A percentile compares a stretch with the other conserved stretches of the same genome.
These are phyloP conservation scores for Odontomachus brunneus DNA, from an alignment of 1,140 invertebrate genomes.

Conservation along the genomic window DNA sequence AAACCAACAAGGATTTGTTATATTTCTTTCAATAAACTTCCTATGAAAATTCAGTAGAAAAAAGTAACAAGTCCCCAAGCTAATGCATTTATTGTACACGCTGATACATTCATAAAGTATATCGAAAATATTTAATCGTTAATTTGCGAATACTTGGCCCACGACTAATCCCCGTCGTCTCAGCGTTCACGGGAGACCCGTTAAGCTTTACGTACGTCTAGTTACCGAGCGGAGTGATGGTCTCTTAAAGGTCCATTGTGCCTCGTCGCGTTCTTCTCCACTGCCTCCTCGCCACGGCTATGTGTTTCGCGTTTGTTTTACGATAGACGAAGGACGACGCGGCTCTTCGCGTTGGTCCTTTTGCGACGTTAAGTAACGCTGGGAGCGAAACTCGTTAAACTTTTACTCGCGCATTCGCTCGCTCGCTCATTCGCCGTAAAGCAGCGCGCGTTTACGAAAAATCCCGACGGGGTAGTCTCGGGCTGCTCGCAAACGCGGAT, in stretches of 20 bases:
- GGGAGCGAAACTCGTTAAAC: conserved; percentile 45
- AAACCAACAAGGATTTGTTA: too few species aligned
- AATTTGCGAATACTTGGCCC: too few species aligned
- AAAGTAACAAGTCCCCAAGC: too few species aligned
- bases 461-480: background rate
- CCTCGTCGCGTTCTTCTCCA: too few species aligned
- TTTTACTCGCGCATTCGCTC: background rate
- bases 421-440: conserved; percentile 23
- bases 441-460: conserved; percentile 26
- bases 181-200: background rate
- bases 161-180: background rate
- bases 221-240: conserved; percentile 16
- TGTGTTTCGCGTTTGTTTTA: conserved; percentile 45
- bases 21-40: too few species aligned
- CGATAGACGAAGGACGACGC: conserved; percentile 24
- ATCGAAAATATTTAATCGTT: too few species aligned
- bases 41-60: too few species aligned
- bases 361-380: conserved; percentile 47
- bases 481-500: background rate
- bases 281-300: conserved; percentile 4
- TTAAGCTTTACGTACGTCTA: conserved; percentile 28
- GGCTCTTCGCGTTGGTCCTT: conserved; percentile 8
- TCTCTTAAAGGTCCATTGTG: conserved; percentile 42
- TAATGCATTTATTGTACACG: too few species aligned
- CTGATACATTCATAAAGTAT: too few species aligned